Percentiles rank a stretch among this genome's conserved stretches.
Evolutionary conservation across 2,888 invertebrate species (phyloP).

Genomic region (Daptonema setosum): DNA sequence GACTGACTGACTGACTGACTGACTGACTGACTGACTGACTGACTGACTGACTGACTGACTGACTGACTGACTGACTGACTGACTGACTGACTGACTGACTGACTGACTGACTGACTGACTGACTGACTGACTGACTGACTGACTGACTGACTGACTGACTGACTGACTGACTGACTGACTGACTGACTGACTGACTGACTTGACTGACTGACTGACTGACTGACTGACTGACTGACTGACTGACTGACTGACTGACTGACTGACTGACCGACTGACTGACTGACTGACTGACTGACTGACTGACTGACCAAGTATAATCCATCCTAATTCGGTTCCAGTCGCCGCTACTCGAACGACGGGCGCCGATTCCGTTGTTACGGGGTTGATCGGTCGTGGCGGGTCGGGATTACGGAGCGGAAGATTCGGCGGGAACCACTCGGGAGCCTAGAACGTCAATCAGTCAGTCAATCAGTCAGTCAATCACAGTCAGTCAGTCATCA

Average conservation of each 20-base stretch:
- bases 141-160: constrained; percentile 9
- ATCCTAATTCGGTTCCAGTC: constrained; percentile 13
- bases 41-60: constrained; percentile 13
- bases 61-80: constrained; percentile 9
- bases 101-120: constrained; percentile 9
- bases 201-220: constrained; percentile 9
- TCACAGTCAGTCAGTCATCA: no score
- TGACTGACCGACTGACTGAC: constrained; percentile 12
- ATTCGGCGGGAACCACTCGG: background rate
- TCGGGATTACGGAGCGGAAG: constrained; percentile 3
- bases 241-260: constrained; percentile 9
- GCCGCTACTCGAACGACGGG: background rate
- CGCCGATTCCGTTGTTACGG: background rate
- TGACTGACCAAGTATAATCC: constrained; percentile 23
- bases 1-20: constrained; percentile 8
- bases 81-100: constrained; percentile 8
- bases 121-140: constrained; percentile 13
- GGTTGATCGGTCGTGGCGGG: background rate
- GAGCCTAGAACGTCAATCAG: no score
- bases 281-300: background rate
- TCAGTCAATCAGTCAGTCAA: no score
- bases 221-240: constrained; percentile 9
- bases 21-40: constrained; percentile 9
- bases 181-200: constrained; percentile 9
- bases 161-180: constrained; percentile 8